Evolutionary conservation across 2,797 vertebrate genomes (phyloP).

Genomic region (Pelobates cultripes): DNA sequence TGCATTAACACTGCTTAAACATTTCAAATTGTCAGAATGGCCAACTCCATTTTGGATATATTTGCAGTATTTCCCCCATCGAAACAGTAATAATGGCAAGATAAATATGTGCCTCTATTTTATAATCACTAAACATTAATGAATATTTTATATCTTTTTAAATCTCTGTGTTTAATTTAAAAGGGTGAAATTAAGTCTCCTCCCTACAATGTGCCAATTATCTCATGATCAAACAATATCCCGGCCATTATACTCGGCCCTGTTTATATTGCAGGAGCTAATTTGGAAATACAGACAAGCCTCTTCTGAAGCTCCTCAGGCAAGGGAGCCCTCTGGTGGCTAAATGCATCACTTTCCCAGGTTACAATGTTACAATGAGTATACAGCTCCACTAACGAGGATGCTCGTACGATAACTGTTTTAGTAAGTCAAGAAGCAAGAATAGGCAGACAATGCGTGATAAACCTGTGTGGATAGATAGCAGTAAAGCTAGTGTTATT

Average conservation of each 20-base stretch:
- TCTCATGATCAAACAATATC: slow-evolving; percentile 94
- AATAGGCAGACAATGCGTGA: too few relatives aligned
- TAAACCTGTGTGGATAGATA: too few relatives aligned
- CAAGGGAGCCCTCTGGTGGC: slow-evolving; percentile 30
- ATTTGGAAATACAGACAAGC: slow-evolving; percentile 76
- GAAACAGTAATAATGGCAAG: slow-evolving; percentile 85
- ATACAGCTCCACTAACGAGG: too few relatives aligned
- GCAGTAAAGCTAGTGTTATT: too few relatives aligned
- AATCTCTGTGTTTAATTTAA: slow-evolving; percentile 94
- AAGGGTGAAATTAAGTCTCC: slow-evolving; percentile 87
- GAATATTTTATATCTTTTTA: slow-evolving; percentile 94
- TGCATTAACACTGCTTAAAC: slow-evolving; percentile 83
- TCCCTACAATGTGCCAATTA: slow-evolving; percentile 86
- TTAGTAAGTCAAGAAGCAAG: too few relatives aligned
- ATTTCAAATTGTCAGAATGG: slow-evolving; percentile 85
- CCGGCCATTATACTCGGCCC: slow-evolving; percentile 85
- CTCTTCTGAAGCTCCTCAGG: not conserved
- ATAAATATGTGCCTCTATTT: slow-evolving; percentile 81
- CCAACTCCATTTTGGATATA: slow-evolving; percentile 82
- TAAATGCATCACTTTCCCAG: not conserved
- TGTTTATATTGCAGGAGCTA: slow-evolving; percentile 84
- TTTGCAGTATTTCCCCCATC: slow-evolving; percentile 85
- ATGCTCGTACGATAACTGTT: too few relatives aligned
- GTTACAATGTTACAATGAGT: not conserved
- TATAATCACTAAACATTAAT: slow-evolving; percentile 86